Evolutionary conservation across 1,140 invertebrate genomes (phyloP).

Genomic region (Latrodectus geometricus): DNA sequence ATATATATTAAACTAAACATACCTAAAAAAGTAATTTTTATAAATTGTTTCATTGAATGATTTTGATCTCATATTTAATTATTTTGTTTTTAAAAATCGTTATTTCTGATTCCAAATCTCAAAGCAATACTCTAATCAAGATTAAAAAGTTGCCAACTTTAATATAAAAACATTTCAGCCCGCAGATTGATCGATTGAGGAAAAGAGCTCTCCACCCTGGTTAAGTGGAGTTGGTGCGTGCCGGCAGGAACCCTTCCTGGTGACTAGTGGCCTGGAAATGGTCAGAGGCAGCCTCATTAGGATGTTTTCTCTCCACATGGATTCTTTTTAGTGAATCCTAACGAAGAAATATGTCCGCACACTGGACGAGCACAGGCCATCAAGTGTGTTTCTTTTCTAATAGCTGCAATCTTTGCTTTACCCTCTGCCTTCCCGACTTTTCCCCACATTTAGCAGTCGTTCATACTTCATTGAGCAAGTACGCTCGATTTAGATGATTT

Average conservation of each 20-base stretch:
- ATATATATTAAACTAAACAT: no score
- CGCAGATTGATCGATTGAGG: slow-evolving; percentile 30
- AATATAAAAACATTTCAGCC: slow-evolving; percentile 12
- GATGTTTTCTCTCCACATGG: slow-evolving; percentile 9
- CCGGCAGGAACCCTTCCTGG: slow-evolving; percentile 21
- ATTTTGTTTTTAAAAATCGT: no score
- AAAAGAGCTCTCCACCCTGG: not conserved
- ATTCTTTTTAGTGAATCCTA: slow-evolving; percentile 36
- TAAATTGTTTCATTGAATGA: no score
- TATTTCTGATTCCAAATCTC: no score
- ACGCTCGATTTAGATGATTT: slow-evolving; percentile 15
- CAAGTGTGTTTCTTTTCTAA: slow-evolving; percentile 25
- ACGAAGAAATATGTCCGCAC: slow-evolving; percentile 52
- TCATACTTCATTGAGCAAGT: slow-evolving; percentile 9
- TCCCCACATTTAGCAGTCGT: not conserved
- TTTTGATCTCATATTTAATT: no score
- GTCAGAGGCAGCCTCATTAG: slow-evolving; percentile 38
- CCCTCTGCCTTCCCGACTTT: not conserved
- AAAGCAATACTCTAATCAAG: no score
- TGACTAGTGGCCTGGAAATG: slow-evolving; percentile 42
- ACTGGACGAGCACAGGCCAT: slow-evolving; percentile 26
- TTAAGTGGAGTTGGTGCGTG: slow-evolving; percentile 32
- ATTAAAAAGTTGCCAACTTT: no score
- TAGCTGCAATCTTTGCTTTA: not conserved
- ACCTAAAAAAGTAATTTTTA: no score